phyloP scores from a whole-genome alignment of 92 coral and sea anemone species.

The Umimayanthus kanabou region DNA sequence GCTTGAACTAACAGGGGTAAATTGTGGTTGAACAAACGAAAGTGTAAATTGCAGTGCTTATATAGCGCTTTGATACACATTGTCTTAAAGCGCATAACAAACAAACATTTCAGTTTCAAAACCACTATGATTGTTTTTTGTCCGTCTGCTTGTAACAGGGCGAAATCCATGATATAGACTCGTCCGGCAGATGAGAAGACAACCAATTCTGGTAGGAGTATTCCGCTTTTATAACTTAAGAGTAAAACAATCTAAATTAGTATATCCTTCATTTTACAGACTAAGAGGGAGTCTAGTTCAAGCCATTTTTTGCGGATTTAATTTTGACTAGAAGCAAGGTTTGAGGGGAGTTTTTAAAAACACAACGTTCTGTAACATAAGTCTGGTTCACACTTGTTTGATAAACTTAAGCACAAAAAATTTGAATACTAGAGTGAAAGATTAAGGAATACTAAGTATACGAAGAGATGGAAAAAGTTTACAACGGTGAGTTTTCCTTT shows the following conservation, averaged over 20 bases:
- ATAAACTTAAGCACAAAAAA: too few species aligned
- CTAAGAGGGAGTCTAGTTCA: not conserved
- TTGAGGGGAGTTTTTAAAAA: too few species aligned
- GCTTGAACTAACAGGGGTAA: not conserved
- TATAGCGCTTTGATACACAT: too few species aligned
- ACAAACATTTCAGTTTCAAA: not conserved
- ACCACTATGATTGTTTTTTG: not conserved
- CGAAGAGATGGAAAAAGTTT: too few species aligned
- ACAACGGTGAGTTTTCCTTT: too few species aligned
- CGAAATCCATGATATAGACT: not conserved
- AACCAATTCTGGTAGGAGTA: conserved; percentile 16
- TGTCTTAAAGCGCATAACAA: not conserved
- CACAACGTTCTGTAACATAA: too few species aligned
- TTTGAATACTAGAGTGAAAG: too few species aligned
- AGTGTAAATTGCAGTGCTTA: too few species aligned
- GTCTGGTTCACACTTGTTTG: too few species aligned
- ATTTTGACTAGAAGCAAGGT: not conserved
- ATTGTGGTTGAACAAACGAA: too few species aligned
- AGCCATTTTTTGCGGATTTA: conserved; percentile 22
- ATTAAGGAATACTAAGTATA: too few species aligned
- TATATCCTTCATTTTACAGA: too few species aligned
- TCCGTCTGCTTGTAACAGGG: conserved; percentile 34
- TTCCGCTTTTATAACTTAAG: not conserved
- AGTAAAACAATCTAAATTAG: not conserved
- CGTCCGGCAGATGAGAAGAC: conserved; percentile 1